Percentiles rank a stretch among this genome's conserved stretches.
Evolutionary conservation across 2,888 invertebrate genomes (phyloP).

Genomic region (Allophyes oxyacanthae): DNA sequence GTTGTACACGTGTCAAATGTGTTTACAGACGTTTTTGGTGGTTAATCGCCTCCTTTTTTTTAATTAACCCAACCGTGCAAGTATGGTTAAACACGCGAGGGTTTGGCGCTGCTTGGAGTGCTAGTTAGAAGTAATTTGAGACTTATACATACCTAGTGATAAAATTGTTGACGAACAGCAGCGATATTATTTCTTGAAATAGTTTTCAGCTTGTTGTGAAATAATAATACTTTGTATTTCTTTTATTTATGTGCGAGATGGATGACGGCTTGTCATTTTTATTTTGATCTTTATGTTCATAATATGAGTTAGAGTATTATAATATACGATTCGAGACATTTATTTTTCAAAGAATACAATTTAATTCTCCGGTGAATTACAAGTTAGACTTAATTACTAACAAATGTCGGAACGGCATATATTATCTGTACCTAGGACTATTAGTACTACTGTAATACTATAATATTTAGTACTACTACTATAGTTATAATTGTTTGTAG

Average conservation of each 20-base stretch:
- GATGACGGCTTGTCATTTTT: constrained; percentile 6
- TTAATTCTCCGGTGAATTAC: too few species aligned
- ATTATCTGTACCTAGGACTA: too few species aligned
- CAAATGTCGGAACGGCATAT: too few species aligned
- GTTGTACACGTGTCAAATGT: constrained; percentile 79
- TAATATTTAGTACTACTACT: too few species aligned
- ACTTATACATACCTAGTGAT: constrained; percentile 14
- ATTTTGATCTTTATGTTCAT: background rate
- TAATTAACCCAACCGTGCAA: constrained; percentile 59
- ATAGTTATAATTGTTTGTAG: too few species aligned
- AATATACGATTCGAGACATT: too few species aligned
- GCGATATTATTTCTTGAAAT: constrained; percentile 14
- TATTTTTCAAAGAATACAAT: too few species aligned
- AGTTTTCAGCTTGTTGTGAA: background rate
- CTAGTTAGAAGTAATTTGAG: constrained; percentile 27
- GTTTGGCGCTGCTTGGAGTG: constrained; percentile 37
- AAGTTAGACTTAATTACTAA: too few species aligned
- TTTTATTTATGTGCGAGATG: background rate
- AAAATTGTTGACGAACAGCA: constrained; percentile 16
- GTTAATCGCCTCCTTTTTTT: constrained; percentile 71
- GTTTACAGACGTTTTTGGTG: constrained; percentile 75
- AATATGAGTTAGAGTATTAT: too few species aligned
- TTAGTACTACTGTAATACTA: too few species aligned
- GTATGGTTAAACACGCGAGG: constrained; percentile 61
- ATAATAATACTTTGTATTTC: constrained; percentile 7